Conservation (phyloP, 2,797 vertebrate genomes). For the Crotalus adamanteus region DNA sequence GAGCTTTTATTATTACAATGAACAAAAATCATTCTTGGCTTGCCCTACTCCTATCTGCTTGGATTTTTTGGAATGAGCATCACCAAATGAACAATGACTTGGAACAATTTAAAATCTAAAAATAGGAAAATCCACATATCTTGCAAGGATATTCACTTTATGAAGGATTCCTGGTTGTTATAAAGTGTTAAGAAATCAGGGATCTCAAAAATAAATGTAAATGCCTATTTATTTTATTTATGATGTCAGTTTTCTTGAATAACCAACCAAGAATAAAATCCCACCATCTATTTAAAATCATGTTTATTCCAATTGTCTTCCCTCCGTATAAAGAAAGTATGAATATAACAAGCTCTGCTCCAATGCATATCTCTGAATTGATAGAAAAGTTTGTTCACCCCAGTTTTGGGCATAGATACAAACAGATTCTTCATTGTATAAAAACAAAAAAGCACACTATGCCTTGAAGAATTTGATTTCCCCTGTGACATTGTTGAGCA, state of each 20-base stretch:
- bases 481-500: neutral
- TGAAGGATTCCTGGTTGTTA: constrained; percentile 4
- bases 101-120: neutral
- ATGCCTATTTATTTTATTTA: constrained; percentile 29
- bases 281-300: constrained; percentile 1
- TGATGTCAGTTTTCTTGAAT: constrained; percentile 19
- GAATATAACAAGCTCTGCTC: neutral
- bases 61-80: neutral
- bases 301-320: neutral
- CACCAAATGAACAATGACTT: neutral
- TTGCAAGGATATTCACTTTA: constrained; percentile 6
- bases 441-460: neutral
- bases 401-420: neutral
- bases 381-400: neutral
- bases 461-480: neutral
- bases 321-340: neutral
- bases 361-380: neutral
- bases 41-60: neutral
- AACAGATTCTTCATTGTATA: neutral
- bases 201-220: neutral
- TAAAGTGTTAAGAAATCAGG: constrained; percentile 11
- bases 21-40: neutral
- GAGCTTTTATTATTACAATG: neutral
- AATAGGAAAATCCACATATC: neutral
- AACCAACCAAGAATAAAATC: constrained; percentile 1